Base-by-base conservation (phyloP, 2,888 invertebrate species). In the Nemotelus nigrinus region DNA sequence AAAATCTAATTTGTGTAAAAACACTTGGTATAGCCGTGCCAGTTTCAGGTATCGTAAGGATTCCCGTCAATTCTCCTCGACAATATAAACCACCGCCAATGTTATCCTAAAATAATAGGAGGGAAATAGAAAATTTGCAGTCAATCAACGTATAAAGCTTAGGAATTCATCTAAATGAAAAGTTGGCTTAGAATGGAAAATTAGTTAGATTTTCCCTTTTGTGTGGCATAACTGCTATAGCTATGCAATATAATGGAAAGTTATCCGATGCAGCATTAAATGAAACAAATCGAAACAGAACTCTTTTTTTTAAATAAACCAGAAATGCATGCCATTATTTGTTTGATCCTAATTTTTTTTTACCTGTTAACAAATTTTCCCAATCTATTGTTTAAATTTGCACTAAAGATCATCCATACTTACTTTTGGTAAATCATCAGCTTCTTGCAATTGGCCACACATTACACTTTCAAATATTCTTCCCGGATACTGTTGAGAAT, bases 11-110 rank as follows among this genome's bases (percentile, higher is more conserved):
- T 77, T 80, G 78, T 39, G 76, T 78, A 41, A 80, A 80, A 64
- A 79, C 70, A 48, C 78, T 78, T 1, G 80, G 80, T 6, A 45
- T 65, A 6, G 55, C 55, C n/a, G 64, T 53, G n/a, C 65, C 76
- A 76, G 43, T 65, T 65, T 76, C 50, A 3, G 65, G 65, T 39
- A 44, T 43, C 3, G 77, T 70, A 10, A 78, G 39, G 48, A 81
- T 55, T 3, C 78, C 81, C 45, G 77, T 78, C 43, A 81, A 45
- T 47, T 67, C 47, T 43, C 77, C 79, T 48, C 78, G 67, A 68
- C 81, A 81, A 55, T 77, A 79, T 4, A 81, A 47, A 47, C 78
- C 78, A 4, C 76, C 79, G 43, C 81, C 81, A 58, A 64, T 10
- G 50, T 78, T 78, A 10, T 58, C 64, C 77, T 77, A 25, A 77